Evolutionary conservation across 2,888 invertebrate genomes (phyloP).

Genomic region (Leucozona laternaria): DNA sequence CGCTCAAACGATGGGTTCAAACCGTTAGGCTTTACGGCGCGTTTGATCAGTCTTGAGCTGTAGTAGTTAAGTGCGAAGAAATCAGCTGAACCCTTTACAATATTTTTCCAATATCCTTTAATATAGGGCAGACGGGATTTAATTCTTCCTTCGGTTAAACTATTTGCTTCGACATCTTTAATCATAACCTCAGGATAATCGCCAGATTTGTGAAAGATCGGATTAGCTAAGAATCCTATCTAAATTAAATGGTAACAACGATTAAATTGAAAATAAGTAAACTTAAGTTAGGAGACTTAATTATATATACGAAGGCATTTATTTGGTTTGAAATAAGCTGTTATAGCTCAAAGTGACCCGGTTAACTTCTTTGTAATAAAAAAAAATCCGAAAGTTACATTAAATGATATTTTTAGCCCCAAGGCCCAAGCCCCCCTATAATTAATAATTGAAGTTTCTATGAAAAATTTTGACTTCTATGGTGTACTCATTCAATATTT

Average conservation of each 20-base stretch:
- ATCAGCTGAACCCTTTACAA: slow-evolving; percentile 78
- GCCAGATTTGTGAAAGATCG: slow-evolving; percentile 79
- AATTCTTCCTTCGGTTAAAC: slow-evolving; percentile 79
- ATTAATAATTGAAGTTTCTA: no score
- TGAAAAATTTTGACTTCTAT: no score
- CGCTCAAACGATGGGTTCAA: slow-evolving; percentile 85
- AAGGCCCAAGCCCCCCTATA: no score
- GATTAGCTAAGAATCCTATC: slow-evolving; percentile 82
- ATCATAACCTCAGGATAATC: slow-evolving; percentile 81
- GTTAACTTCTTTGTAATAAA: no score
- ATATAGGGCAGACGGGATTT: slow-evolving; percentile 78
- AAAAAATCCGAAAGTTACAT: no score
- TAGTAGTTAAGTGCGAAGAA: slow-evolving; percentile 81
- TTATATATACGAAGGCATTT: no score
- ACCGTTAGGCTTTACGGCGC: slow-evolving; percentile 76
- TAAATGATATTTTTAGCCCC: no score
- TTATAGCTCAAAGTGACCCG: no score
- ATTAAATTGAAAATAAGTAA: no score
- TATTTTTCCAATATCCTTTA: slow-evolving; percentile 73
- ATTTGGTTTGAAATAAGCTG: no score
- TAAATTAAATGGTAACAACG: slow-evolving; percentile 58
- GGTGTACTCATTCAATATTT: no score
- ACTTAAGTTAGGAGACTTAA: no score
- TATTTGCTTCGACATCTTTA: slow-evolving; percentile 79
- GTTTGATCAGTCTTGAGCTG: slow-evolving; percentile 77